Evolutionary conservation across 2,797 vertebrate species (phyloP).

Genomic region (Bryconaethiops microstoma): DNA sequence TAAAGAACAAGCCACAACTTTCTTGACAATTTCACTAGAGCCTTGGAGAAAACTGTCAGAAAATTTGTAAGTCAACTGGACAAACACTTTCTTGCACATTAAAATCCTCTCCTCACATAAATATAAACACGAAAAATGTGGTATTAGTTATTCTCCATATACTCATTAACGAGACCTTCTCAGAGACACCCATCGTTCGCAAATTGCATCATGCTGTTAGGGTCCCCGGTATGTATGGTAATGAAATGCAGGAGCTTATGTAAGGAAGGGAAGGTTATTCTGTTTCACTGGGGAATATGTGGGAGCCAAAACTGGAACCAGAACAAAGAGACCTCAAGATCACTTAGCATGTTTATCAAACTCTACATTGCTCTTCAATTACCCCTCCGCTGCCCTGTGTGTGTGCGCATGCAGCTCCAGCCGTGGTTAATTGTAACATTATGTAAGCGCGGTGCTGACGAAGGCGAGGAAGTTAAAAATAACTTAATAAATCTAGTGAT

Average conservation of each 20-base stretch:
- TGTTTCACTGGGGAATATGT: constrained; percentile 70
- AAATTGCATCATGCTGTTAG: constrained; percentile 79
- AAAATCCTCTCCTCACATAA: constrained; percentile 63
- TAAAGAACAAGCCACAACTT: background rate
- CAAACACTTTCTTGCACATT: background rate
- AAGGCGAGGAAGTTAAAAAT: constrained; percentile 54
- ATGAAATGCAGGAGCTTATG: constrained; percentile 78
- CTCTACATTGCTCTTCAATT: constrained; percentile 65
- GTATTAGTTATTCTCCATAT: constrained; percentile 71
- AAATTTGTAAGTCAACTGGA: constrained; percentile 4
- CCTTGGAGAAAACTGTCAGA: constrained; percentile 48
- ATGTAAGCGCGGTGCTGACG: constrained; percentile 59
- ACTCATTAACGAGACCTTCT: constrained; percentile 79
- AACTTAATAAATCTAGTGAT: constrained; percentile 63
- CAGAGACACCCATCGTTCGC: constrained; percentile 76
- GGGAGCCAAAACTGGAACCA: constrained; percentile 70
- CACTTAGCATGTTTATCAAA: constrained; percentile 69
- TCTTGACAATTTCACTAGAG: background rate
- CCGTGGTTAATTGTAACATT: constrained; percentile 66
- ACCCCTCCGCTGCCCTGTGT: constrained; percentile 51
- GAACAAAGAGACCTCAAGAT: constrained; percentile 69
- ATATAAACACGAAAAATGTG: constrained; percentile 77
- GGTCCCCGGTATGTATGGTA: constrained; percentile 72
- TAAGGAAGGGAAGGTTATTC: constrained; percentile 76
- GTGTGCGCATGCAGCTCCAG: constrained; percentile 53